phyloP scores from a whole-genome alignment of 2,113 vertebrate genomes.

The Cyanoderma ruficeps region DNA sequence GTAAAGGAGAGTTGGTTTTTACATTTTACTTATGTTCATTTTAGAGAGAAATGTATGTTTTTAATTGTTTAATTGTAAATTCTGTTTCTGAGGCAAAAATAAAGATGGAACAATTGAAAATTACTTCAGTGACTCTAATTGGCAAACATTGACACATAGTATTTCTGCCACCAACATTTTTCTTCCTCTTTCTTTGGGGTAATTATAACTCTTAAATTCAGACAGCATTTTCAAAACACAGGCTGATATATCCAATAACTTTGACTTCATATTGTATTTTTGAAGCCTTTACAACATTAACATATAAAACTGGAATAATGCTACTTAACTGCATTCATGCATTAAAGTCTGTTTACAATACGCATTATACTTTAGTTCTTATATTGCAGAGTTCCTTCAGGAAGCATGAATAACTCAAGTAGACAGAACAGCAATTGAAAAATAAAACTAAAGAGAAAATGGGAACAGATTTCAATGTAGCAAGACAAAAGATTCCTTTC shows the following conservation, averaged over 20 bases:
- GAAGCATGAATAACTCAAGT: constrained; percentile 15
- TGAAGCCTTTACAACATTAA: constrained; percentile 17
- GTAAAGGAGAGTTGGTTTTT: background rate
- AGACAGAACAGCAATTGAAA: constrained; percentile 3
- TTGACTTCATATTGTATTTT: constrained; percentile 11
- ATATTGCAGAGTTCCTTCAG: background rate
- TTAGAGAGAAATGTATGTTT: background rate
- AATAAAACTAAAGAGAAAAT: constrained; percentile 21
- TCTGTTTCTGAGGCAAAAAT: constrained; percentile 3
- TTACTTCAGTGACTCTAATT: constrained; percentile 21
- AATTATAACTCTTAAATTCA: constrained; percentile 46
- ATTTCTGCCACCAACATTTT: background rate
- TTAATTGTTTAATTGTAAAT: background rate
- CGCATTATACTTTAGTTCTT: constrained; percentile 4
- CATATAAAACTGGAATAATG: constrained; percentile 8
- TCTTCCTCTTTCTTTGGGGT: background rate
- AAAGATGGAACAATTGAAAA: constrained; percentile 2
- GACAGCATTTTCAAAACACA: constrained; percentile 7
- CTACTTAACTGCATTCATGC: background rate
- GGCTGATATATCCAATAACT: constrained; percentile 21
- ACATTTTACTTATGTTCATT: background rate
- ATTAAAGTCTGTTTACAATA: constrained; percentile 25
- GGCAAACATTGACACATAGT: background rate
- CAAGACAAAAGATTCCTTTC: background rate
- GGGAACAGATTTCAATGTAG: background rate